Conservation (phyloP, 2,797 vertebrate species). For the Tiaroga cobitis region DNA sequence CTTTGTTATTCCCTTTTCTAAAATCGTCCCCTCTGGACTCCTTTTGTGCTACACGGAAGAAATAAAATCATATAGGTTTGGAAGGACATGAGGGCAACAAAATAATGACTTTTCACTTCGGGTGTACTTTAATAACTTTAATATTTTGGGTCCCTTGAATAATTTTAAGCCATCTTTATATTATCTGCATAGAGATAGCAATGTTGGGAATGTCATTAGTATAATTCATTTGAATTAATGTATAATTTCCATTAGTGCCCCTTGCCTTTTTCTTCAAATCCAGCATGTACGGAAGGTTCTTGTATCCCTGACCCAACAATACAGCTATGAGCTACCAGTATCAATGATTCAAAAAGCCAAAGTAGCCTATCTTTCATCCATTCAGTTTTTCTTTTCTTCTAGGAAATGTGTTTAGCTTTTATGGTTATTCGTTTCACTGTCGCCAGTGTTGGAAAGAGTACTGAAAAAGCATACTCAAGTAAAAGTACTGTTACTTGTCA, state of each 20-base stretch:
- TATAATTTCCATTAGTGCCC: background rate
- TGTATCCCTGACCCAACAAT: background rate
- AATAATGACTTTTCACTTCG: background rate
- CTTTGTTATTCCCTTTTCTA: background rate
- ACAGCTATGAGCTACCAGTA: background rate
- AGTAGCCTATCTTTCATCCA: background rate
- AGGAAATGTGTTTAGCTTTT: conserved; percentile 1
- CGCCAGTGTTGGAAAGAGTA: too few species aligned
- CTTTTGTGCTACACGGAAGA: background rate
- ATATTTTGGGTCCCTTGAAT: background rate
- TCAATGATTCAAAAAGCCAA: conserved; percentile 25
- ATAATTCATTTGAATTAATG: background rate
- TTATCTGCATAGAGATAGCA: background rate
- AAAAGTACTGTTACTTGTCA: too few species aligned
- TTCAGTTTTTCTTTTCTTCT: background rate
- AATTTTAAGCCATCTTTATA: background rate
- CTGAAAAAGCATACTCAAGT: too few species aligned
- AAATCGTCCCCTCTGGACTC: background rate
- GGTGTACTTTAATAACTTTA: background rate
- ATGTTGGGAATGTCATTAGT: background rate
- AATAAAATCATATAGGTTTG: background rate
- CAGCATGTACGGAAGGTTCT: background rate
- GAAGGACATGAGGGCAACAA: background rate
- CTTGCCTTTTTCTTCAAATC: background rate
- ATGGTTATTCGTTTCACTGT: conserved; percentile 2